Evolutionary conservation across 2,888 invertebrate species (phyloP).

Genomic region (Protodeltote pygarga): DNA sequence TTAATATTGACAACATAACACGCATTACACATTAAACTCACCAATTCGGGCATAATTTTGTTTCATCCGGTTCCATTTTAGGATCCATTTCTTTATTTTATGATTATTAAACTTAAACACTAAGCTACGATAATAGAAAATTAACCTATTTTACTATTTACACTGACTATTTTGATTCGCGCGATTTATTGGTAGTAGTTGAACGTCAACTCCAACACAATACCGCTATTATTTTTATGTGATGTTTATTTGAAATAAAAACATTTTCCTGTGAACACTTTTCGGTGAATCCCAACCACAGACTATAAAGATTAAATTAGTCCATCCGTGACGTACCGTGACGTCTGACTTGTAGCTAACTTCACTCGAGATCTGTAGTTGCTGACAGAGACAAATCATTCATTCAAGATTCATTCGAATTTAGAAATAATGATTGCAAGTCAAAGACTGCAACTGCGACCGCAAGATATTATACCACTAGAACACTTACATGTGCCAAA

Average conservation of each 20-base stretch:
- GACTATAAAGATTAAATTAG: too few species aligned
- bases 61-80: conserved; percentile 75
- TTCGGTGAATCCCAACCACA: conserved; percentile 59
- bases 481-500: too few species aligned
- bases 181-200: conserved; percentile 13
- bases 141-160: conserved; percentile 30
- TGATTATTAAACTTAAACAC: conserved; percentile 15
- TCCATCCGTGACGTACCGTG: too few species aligned
- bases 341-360: too few species aligned
- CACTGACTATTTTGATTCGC: conserved; percentile 5
- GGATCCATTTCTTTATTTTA: conserved; percentile 18
- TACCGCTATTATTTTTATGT: not conserved
- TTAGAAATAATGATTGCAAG: too few species aligned
- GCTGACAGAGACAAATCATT: conserved; percentile 16
- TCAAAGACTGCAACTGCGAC: too few species aligned
- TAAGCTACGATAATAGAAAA: conserved; percentile 24
- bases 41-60: conserved; percentile 83
- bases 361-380: too few species aligned
- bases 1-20: conserved; percentile 69
- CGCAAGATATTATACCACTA: too few species aligned
- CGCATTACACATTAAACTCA: conserved; percentile 64
- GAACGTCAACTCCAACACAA: conserved; percentile 8
- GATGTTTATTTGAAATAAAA: conserved; percentile 39
- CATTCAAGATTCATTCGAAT: too few species aligned
- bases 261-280: conserved; percentile 49